These are phyloP conservation scores for Heliothis subflexa DNA, from an alignment of 1,140 invertebrate genomes.

Conservation along the genomic window DNA sequence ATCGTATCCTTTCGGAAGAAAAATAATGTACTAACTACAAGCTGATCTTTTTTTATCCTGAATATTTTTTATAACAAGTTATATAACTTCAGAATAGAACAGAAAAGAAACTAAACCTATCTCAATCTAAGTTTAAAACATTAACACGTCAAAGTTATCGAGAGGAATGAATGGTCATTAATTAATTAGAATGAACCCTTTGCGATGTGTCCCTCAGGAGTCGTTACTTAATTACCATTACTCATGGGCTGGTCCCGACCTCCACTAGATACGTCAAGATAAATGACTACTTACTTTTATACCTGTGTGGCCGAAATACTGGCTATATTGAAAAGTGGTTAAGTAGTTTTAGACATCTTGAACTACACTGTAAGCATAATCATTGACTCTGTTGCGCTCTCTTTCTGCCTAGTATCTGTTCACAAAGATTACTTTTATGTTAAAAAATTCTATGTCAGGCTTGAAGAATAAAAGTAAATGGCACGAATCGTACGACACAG, in stretches of 20 bases:
- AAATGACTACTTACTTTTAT: constrained; percentile 22
- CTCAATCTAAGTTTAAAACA: constrained; percentile 60
- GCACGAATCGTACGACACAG: no score
- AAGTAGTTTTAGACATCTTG: background rate
- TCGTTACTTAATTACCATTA: constrained; percentile 84
- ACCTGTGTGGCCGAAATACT: constrained; percentile 9
- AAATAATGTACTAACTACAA: no score
- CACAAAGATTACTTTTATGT: no score
- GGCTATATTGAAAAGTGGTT: background rate
- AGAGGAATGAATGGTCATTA: constrained; percentile 80
- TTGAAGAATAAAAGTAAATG: no score
- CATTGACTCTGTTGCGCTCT: background rate
- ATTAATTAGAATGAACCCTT: constrained; percentile 83
- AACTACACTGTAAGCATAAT: background rate
- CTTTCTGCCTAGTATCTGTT: no score
- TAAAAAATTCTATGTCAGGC: no score
- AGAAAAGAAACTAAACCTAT: constrained; percentile 31
- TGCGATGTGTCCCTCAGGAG: constrained; percentile 74
- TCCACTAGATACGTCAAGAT: constrained; percentile 36
- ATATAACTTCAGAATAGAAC: background rate
- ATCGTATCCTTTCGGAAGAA: no score
- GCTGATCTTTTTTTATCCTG: no score
- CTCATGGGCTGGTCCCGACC: constrained; percentile 63
- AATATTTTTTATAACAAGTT: no score
- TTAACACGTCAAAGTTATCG: constrained; percentile 71